Conservation (phyloP, 2,888 invertebrate genomes). For the Torymus auratus region DNA sequence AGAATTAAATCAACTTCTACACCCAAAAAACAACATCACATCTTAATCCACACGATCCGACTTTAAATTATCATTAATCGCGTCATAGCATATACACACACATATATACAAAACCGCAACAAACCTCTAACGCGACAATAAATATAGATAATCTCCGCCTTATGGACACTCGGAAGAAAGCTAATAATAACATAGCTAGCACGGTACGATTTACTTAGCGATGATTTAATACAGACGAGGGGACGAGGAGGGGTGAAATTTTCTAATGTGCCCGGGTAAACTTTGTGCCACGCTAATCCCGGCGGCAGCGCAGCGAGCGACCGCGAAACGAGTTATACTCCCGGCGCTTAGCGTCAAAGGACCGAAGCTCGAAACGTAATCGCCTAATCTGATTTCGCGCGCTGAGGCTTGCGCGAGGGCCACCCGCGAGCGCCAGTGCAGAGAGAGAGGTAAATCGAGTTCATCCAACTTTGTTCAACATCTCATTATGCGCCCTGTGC, state of each 20-base stretch:
- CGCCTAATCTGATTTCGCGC: constrained; percentile 52
- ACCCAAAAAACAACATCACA: too few species aligned
- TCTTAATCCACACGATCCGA: too few species aligned
- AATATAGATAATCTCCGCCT: background rate
- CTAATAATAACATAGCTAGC: too few species aligned
- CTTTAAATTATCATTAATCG: too few species aligned
- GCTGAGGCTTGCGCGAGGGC: background rate
- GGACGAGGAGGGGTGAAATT: background rate
- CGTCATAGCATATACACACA: too few species aligned
- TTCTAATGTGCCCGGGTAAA: constrained; percentile 14
- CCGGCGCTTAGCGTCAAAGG: constrained; percentile 46
- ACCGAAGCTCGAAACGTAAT: constrained; percentile 45
- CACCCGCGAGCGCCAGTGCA: background rate
- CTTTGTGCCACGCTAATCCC: constrained; percentile 48
- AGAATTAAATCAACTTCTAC: too few species aligned
- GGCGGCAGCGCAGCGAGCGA: too few species aligned
- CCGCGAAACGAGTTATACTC: constrained; percentile 43
- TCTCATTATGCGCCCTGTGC: constrained; percentile 40
- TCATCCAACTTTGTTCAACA: constrained; percentile 42
- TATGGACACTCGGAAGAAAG: too few species aligned
- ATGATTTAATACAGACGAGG: constrained; percentile 32
- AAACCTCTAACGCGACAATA: too few species aligned
- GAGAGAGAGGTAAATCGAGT: constrained; percentile 40
- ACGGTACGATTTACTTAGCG: constrained; percentile 22
- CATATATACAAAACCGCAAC: too few species aligned